Percentiles rank a stretch among this genome's conserved stretches.
These are phyloP conservation scores for zebrafish (Danio rerio) DNA, from an alignment of 2,113 vertebrate genomes.

Conservation along the genomic window GRCz12tu NC_133193.1:11630001-11630500, in stretches of 20 bases:
- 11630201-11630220: constrained; percentile 35
- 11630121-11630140: constrained; percentile 57
- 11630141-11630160: constrained; percentile 68
- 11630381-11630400: constrained; percentile 63
- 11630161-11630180: constrained; percentile 66
- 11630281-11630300: constrained; percentile 30
- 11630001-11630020: constrained; percentile 72
- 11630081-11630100: constrained; percentile 86
- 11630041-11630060: constrained; percentile 82
- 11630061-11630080: constrained; percentile 82
- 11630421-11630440: constrained; percentile 69
- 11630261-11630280: constrained; percentile 34
- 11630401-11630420: constrained; percentile 64
- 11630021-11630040: constrained; percentile 78
- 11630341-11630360: constrained; percentile 62
- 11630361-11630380: constrained; percentile 60
- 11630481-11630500: constrained; percentile 77
- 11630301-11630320: constrained; percentile 46
- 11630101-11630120: constrained; percentile 68
- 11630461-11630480: constrained; percentile 77
- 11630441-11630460: constrained; percentile 82
- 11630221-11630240: constrained; percentile 14
- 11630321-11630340: constrained; percentile 53
- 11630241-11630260: constrained; percentile 3
- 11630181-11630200: constrained; percentile 69